phyloP scores from a whole-genome alignment of 2,888 invertebrate genomes.

The Rotaria magnacalcarata region DNA sequence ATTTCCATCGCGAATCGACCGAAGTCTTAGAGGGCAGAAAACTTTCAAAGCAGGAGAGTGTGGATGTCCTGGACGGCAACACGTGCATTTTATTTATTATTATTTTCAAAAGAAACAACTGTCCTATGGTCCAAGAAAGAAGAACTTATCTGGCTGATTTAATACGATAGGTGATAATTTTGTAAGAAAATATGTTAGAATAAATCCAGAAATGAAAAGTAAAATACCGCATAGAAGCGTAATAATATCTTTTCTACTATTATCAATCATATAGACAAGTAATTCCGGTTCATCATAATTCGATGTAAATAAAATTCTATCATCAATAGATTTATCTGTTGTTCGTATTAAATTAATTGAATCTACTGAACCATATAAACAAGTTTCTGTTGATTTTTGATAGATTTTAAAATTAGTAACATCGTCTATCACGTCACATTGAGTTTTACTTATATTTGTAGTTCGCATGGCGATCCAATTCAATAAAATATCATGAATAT shows the following conservation, averaged over 20 bases:
- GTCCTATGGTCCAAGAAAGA: too few relatives aligned
- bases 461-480: background rate
- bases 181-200: background rate
- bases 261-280: background rate
- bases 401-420: background rate
- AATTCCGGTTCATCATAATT: conserved; percentile 2
- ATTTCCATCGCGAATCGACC: too few relatives aligned
- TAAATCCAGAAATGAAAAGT: background rate
- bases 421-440: background rate
- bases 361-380: background rate
- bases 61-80: too few relatives aligned
- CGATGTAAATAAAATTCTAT: background rate
- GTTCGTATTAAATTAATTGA: background rate
- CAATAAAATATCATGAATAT: conserved; percentile 23
- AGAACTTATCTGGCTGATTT: background rate
- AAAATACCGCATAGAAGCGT: background rate
- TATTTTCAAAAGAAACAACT: too few relatives aligned
- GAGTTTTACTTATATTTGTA: background rate
- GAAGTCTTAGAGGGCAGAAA: too few relatives aligned
- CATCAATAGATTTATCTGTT: background rate
- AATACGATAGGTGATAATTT: background rate
- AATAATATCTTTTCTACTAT: background rate
- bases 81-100: too few relatives aligned
- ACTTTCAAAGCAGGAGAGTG: too few relatives aligned
- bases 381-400: conserved; percentile 8